phyloP scores from a whole-genome alignment of 1,140 invertebrate species.

The Brachionus asplanchnoidis region DNA sequence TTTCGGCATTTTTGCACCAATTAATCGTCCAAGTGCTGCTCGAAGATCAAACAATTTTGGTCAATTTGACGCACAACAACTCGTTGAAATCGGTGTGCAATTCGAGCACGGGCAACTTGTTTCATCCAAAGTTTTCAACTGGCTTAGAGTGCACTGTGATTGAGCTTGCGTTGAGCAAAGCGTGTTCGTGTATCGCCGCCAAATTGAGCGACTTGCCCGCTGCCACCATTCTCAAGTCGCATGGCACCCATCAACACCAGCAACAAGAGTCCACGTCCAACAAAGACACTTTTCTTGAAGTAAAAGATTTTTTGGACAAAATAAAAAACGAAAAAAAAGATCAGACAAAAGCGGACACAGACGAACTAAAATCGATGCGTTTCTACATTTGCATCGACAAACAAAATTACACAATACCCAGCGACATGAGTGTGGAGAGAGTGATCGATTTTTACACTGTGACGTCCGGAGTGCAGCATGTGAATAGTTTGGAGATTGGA shows the following conservation, averaged over 20 bases:
- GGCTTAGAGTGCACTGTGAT: conserved; percentile 17
- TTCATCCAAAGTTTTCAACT: conserved; percentile 42
- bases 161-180: conserved; percentile 50
- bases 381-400: neutral
- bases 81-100: conserved; percentile 42
- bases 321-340: neutral
- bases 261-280: conserved; percentile 21
- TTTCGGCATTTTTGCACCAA: conserved; percentile 78
- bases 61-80: conserved; percentile 60
- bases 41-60: conserved; percentile 74
- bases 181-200: neutral
- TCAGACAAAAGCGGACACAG: conserved; percentile 49
- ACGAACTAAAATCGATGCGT: neutral
- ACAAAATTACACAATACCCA: neutral
- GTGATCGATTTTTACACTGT: neutral
- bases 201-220: neutral
- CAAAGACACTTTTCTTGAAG: neutral
- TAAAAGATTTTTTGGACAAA: neutral
- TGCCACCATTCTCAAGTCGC: neutral
- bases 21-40: conserved; percentile 76
- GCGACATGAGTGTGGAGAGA: neutral
- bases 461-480: neutral
- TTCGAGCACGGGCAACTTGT: conserved; percentile 40
- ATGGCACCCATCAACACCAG: neutral
- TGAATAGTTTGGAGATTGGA: neutral